Conservation (phyloP, 2,888 invertebrate genomes). For the Augiades crinisus region DNA sequence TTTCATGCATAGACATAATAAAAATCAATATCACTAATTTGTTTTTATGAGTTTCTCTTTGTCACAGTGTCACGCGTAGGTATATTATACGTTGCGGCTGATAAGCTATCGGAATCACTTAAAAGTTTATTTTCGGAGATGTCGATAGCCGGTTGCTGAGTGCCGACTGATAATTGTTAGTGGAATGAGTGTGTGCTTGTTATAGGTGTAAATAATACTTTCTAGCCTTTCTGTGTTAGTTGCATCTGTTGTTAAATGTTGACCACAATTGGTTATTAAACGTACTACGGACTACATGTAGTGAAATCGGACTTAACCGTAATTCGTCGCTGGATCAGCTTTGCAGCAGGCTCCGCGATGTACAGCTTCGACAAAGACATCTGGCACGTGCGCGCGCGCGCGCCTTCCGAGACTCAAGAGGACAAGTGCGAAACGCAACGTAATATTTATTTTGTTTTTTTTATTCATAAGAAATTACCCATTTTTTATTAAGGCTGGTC, state of each 20-base stretch:
- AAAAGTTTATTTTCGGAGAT: slow-evolving; percentile 11
- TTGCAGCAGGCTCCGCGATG: too few species aligned
- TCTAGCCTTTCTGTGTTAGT: not conserved
- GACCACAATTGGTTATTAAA: not conserved
- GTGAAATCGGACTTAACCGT: not conserved
- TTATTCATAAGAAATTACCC: too few species aligned
- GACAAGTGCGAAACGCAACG: slow-evolving; percentile 40
- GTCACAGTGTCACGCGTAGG: slow-evolving; percentile 7
- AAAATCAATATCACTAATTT: not conserved
- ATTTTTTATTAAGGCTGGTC: too few species aligned
- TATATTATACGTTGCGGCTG: not conserved
- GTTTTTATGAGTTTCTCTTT: slow-evolving; percentile 4
- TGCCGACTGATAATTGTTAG: not conserved
- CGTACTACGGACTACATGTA: not conserved
- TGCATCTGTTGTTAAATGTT: not conserved
- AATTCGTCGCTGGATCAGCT: not conserved
- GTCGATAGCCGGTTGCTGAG: slow-evolving; percentile 2
- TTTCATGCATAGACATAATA: too few species aligned
- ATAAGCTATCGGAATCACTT: not conserved
- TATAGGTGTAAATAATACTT: not conserved
- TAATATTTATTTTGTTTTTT: slow-evolving; percentile 33
- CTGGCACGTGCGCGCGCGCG: slow-evolving; percentile 68
- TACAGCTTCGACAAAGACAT: slow-evolving; percentile 74
- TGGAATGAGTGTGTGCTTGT: not conserved
- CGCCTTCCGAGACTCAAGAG: slow-evolving; percentile 46